Percentiles rank a stretch among this genome's conserved stretches.
phyloP scores from a whole-genome alignment of 2,113 vertebrate genomes.

The Amazona guildingii region DNA sequence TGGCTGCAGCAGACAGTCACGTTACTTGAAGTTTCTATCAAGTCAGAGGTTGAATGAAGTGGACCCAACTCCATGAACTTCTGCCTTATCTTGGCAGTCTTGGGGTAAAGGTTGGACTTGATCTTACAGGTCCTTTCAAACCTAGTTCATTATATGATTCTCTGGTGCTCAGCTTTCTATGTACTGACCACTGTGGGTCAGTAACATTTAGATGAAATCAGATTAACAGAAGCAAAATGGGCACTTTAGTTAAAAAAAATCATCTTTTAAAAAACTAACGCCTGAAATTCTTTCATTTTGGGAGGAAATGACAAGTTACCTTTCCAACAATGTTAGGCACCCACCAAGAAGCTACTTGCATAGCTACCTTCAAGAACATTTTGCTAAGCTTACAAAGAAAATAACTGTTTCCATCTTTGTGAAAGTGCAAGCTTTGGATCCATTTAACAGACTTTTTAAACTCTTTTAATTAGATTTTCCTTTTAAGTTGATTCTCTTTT shows the following conservation, averaged over 20 bases:
- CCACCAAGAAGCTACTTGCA: not conserved
- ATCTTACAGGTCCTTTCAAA: not conserved
- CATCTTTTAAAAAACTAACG: accelerated
- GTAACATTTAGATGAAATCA: not conserved
- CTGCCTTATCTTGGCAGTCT: not conserved
- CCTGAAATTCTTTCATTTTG: not conserved
- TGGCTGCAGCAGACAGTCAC: not conserved
- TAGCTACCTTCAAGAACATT: not conserved
- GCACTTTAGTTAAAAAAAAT: not conserved
- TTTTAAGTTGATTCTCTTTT: not conserved
- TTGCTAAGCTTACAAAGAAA: not conserved
- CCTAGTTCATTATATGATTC: not conserved
- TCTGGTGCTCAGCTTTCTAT: not conserved
- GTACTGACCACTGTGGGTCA: not conserved
- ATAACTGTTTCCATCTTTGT: not conserved
- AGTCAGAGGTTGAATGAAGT: not conserved
- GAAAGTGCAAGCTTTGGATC: not conserved
- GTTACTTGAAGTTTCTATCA: not conserved
- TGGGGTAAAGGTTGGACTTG: not conserved
- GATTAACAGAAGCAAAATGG: not conserved
- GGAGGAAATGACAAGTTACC: not conserved
- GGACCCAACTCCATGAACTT: not conserved
- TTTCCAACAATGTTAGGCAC: not conserved
- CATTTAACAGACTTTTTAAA: not conserved
- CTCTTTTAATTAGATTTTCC: not conserved